phyloP scores from a whole-genome alignment of 1,140 invertebrate genomes.

The Zaprionus lachaisei region DNA sequence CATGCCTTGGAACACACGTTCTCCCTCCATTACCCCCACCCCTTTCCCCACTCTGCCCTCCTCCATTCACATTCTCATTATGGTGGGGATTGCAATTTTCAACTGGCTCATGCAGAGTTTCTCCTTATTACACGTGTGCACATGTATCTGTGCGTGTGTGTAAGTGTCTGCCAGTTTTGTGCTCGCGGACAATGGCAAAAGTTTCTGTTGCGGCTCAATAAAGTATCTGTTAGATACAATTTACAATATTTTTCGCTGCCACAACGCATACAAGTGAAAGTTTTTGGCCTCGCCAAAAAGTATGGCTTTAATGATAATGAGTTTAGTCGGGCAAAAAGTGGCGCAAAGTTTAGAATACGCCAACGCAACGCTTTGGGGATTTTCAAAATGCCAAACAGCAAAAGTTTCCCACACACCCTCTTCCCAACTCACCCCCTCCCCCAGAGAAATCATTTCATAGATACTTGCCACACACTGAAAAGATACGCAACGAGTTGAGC shows the following conservation, averaged over 20 bases:
- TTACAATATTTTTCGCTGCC: slow-evolving; percentile 68
- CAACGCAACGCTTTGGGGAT: slow-evolving; percentile 76
- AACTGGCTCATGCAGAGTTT: slow-evolving; percentile 39
- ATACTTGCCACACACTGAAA: slow-evolving; percentile 1
- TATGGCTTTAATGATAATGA: slow-evolving; percentile 81
- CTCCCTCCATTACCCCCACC: background rate
- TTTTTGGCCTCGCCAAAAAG: slow-evolving; percentile 64
- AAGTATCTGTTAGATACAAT: slow-evolving; percentile 81
- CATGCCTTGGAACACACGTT: slow-evolving; percentile 6
- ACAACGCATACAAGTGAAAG: slow-evolving; percentile 58
- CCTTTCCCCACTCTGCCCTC: background rate
- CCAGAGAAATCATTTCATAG: background rate
- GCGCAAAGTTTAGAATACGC: slow-evolving; percentile 78
- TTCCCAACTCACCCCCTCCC: background rate
- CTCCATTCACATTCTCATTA: slow-evolving; percentile 20
- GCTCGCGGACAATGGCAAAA: slow-evolving; percentile 79
- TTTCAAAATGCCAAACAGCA: slow-evolving; percentile 67
- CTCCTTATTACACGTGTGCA: slow-evolving; percentile 17
- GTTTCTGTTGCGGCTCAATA: slow-evolving; percentile 78
- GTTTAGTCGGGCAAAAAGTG: slow-evolving; percentile 77
- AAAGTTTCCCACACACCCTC: slow-evolving; percentile 49
- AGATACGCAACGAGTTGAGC: slow-evolving; percentile 46
- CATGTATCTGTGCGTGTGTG: slow-evolving; percentile 17
- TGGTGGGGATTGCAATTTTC: slow-evolving; percentile 59
- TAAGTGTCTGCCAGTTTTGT: slow-evolving; percentile 48